These are phyloP conservation scores for Chirona hameri DNA, from an alignment of 2,888 invertebrate genomes.

Conservation along the genomic window DNA sequence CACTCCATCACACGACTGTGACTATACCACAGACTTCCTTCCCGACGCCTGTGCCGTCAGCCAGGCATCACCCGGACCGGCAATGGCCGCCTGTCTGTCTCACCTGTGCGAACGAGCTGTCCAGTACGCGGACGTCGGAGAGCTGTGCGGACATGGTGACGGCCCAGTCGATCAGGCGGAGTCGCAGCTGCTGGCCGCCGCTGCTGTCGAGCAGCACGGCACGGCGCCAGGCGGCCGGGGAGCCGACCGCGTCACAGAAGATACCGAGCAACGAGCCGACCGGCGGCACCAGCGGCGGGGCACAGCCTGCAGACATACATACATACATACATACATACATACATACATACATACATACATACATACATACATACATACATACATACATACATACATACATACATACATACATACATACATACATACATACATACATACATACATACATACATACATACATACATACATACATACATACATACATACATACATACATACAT, in stretches of 20 bases:
- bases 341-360: too few species aligned
- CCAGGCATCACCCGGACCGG: too few species aligned
- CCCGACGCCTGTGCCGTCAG: too few species aligned
- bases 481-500: too few species aligned
- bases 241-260: not conserved
- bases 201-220: not conserved
- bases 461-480: too few species aligned
- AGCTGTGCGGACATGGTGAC: not conserved
- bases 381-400: too few species aligned
- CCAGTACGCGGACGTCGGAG: not conserved
- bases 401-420: too few species aligned
- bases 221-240: not conserved
- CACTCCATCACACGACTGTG: not conserved
- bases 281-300: not conserved
- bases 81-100: not conserved
- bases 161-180: not conserved
- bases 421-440: too few species aligned
- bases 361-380: too few species aligned
- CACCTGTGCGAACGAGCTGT: not conserved
- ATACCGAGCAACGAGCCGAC: not conserved
- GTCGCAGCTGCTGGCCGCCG: not conserved
- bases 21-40: too few species aligned
- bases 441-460: too few species aligned
- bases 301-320: not conserved
- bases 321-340: not conserved